Evolutionary conservation across 2,797 vertebrate genomes (phyloP).

Genomic region (Diglossa cyanea): DNA sequence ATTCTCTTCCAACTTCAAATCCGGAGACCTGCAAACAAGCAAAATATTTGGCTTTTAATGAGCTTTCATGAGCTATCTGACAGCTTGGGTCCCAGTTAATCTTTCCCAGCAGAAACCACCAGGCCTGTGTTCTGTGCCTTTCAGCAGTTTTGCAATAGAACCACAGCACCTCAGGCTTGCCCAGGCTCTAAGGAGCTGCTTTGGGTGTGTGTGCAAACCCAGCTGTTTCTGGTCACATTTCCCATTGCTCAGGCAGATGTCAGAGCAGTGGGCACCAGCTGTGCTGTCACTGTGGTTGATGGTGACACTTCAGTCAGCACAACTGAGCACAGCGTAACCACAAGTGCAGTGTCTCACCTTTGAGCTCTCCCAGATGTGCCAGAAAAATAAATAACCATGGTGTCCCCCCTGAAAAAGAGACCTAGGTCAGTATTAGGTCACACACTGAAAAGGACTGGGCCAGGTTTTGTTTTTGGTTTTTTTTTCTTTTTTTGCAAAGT

Average conservation of each 20-base stretch:
- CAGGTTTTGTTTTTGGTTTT: not conserved
- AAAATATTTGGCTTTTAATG: not conserved
- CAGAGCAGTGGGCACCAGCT: not conserved
- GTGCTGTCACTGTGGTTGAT: not conserved
- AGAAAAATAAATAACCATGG: slow-evolving; percentile 47
- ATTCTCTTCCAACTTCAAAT: not conserved
- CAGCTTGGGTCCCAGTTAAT: not conserved
- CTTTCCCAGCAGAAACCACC: not conserved
- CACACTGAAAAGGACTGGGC: not conserved
- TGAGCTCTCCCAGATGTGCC: not conserved
- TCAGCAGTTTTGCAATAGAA: not conserved
- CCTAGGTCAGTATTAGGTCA: not conserved
- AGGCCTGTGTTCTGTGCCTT: not conserved
- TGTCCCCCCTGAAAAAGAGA: slow-evolving; percentile 55
- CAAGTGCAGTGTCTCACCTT: slow-evolving; percentile 44
- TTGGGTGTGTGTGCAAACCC: not conserved
- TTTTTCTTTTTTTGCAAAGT: not conserved
- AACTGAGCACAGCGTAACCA: not conserved
- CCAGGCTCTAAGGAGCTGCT: not conserved
- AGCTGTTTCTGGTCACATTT: not conserved
- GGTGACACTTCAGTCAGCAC: not conserved
- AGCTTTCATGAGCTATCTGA: not conserved
- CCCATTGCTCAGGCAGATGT: not conserved
- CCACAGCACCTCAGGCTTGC: fast-evolving
- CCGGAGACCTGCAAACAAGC: slow-evolving; percentile 32